Conservation (phyloP, 2,888 invertebrate species). For the Drosophila formosana region DNA sequence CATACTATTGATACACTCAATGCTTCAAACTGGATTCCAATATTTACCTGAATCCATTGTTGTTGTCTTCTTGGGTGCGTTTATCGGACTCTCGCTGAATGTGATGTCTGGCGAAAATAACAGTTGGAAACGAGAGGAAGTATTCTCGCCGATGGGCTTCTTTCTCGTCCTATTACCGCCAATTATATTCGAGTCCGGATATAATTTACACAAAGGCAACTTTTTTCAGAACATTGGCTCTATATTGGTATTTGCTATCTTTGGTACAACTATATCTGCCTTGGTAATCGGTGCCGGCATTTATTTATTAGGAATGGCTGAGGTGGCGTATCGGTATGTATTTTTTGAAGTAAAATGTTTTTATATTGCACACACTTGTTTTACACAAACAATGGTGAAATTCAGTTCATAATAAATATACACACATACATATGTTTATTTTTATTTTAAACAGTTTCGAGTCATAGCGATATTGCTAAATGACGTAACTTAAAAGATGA, state of each 20-base stretch:
- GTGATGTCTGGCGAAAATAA: conserved; percentile 94
- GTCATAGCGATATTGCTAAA: too few species aligned
- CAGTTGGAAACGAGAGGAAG: conserved; percentile 98
- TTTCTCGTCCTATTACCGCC: conserved; percentile 98
- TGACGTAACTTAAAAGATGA: too few species aligned
- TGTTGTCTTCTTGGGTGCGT: conserved; percentile 96
- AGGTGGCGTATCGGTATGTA: conserved; percentile 91
- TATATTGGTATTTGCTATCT: conserved; percentile 98
- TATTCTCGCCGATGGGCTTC: conserved; percentile 99
- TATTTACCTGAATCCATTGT: conserved; percentile 99
- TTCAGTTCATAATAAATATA: too few species aligned
- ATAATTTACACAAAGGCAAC: conserved; percentile 98
- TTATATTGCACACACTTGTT: too few species aligned
- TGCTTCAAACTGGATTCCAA: conserved; percentile 97
- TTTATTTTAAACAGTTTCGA: too few species aligned
- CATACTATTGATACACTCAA: conserved; percentile 96
- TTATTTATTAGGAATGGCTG: conserved; percentile 96
- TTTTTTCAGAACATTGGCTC: conserved; percentile 99
- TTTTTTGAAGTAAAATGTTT: not conserved
- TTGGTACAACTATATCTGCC: conserved; percentile 98
- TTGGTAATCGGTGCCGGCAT: conserved; percentile 98
- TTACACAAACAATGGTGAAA: too few species aligned
- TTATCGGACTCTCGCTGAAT: conserved; percentile 96
- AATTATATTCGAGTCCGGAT: conserved; percentile 99
- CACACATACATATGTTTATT: too few species aligned